These are phyloP conservation scores for Trogon melanurus DNA, from an alignment of 2,113 vertebrate species.

Conservation along the genomic window DNA sequence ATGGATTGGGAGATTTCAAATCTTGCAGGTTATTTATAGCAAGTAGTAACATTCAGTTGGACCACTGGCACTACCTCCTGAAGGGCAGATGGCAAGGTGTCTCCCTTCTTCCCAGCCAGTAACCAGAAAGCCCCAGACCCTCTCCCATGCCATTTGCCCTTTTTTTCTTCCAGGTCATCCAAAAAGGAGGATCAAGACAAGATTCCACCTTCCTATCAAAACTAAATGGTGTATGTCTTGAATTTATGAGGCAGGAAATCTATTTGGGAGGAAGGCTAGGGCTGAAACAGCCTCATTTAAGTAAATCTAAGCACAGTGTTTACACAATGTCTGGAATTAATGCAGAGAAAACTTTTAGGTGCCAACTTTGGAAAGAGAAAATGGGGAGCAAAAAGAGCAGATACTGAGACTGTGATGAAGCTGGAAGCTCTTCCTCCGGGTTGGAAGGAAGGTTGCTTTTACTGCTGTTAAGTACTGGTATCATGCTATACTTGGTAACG, in stretches of 20 bases:
- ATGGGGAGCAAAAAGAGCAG: constrained; percentile 59
- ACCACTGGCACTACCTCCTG: background rate
- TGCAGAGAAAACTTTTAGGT: constrained; percentile 76
- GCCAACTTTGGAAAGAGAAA: constrained; percentile 58
- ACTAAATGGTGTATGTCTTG: constrained; percentile 31
- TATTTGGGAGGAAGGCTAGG: constrained; percentile 47
- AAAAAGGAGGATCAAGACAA: background rate
- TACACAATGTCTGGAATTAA: constrained; percentile 83
- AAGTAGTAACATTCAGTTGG: background rate
- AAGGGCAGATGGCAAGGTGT: background rate
- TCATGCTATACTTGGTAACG: background rate
- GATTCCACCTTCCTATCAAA: constrained; percentile 27
- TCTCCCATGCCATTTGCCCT: constrained; percentile 17
- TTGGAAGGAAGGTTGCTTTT: constrained; percentile 1
- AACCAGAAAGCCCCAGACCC: background rate
- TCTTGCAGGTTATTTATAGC: background rate
- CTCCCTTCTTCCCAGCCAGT: background rate
- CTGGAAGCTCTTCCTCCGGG: constrained; percentile 31
- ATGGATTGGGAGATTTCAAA: background rate
- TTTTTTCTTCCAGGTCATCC: constrained; percentile 41
- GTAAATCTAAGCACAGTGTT: constrained; percentile 71
- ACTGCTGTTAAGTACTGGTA: background rate
- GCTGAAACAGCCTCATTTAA: constrained; percentile 63
- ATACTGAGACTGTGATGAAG: constrained; percentile 15
- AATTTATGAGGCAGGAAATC: constrained; percentile 61